Evolutionary conservation across 2,797 vertebrate species (phyloP), one percentile per base, ranked within the genome.

Genomic region (Hydrocynus forskahlii): DNA sequence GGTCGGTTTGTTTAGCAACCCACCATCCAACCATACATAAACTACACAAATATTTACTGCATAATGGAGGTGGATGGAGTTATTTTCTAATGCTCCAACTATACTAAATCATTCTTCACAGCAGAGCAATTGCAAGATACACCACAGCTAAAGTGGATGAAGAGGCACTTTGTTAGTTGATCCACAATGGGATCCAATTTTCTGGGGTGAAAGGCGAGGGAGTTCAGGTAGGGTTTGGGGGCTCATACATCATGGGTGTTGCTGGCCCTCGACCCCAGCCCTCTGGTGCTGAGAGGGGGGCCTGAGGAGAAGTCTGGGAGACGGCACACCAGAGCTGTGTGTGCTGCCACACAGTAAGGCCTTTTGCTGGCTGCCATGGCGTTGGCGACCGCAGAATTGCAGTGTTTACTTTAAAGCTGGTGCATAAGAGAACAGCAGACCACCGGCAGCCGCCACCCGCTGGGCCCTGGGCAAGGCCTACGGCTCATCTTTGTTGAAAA

Each of bases 401-500:
- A 88, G 76, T 95, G 94, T 95, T 95, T 94, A 92, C 90, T 92
- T 92, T 91, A 94, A 91, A 95, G 93, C 93, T 94, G 88, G 93
- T 95, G 94, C 92, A 95, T 93, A 93, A 94, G 93, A 95, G 94
- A 94, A 94, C 89, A 89, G 90, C 83, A 86, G 94, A 95, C 94
- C 94, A 95, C 94, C 94, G 88, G 91, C 91, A 91, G 89, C 86
- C 86, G 85, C 93, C 93, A 93, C 93, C 93, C 92, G 92, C 90
- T 75, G 75, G 91, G 93, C 50, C 75, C 88, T 88, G 90, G 92
- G 85, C 91, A 88, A 88, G 88, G 89, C 89, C 91, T 92, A 88
- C 88, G 93, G 92, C 92, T 95, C 93, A 94, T 95, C 94, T 94
- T 93, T 95, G 94, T 94, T 94, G 93, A 91, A 93, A 92, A 92